phyloP scores from a whole-genome alignment of 2,888 invertebrate genomes.

The Merodon equestris region DNA sequence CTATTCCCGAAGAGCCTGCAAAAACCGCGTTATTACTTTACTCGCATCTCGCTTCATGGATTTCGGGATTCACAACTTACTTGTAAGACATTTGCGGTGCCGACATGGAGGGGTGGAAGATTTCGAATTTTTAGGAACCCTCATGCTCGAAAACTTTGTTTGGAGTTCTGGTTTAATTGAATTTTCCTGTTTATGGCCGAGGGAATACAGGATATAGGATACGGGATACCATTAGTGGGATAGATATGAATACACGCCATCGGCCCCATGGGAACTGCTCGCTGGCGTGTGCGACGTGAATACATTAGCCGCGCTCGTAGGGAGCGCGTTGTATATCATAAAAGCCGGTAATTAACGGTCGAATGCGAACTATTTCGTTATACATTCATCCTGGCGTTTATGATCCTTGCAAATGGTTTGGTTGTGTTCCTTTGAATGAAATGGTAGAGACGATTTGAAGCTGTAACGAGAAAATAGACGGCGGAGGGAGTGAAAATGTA shows the following conservation, averaged over 20 bases:
- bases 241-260: conserved; percentile 45
- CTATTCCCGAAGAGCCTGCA: conserved; percentile 20
- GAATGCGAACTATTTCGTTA: conserved; percentile 34
- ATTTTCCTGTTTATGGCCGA: conserved; percentile 60
- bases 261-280: conserved; percentile 30
- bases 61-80: conserved; percentile 8
- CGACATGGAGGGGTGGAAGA: conserved; percentile 13
- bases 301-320: conserved; percentile 28
- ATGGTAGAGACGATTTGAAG: neutral
- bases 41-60: conserved; percentile 9
- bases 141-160: conserved; percentile 8
- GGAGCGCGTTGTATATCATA: conserved; percentile 24
- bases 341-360: conserved; percentile 46
- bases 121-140: conserved; percentile 23
- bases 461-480: neutral
- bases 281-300: conserved; percentile 22
- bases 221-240: conserved; percentile 53
- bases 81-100: conserved; percentile 60
- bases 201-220: conserved; percentile 15
- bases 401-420: conserved; percentile 29
- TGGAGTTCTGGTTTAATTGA: conserved; percentile 61
- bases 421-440: neutral
- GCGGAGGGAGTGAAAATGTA: neutral
- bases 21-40: conserved; percentile 11
- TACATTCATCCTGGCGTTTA: conserved; percentile 16